Conservation (phyloP, 2,888 invertebrate genomes). For the Minunthozetes semirufus region DNA sequence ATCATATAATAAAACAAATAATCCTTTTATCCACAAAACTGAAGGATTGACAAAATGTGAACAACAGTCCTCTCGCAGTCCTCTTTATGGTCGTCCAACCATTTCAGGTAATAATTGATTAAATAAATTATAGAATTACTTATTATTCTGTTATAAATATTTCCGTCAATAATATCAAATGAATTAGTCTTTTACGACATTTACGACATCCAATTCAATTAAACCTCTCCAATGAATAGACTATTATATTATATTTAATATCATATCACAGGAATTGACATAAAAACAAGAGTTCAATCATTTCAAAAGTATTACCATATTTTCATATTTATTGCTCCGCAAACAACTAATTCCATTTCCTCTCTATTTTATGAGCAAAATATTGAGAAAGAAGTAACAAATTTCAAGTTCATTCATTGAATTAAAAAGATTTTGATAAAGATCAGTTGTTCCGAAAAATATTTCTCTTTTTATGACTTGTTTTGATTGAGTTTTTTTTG, state of each 20-base stretch:
- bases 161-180: background rate
- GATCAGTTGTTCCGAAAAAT: too few relatives aligned
- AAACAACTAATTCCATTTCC: too few relatives aligned
- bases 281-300: background rate
- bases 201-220: constrained; percentile 1
- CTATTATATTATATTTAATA: background rate
- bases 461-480: too few relatives aligned
- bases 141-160: background rate
- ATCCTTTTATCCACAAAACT: background rate
- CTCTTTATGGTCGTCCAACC: too few relatives aligned
- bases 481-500: too few relatives aligned
- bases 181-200: background rate
- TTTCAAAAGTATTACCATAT: background rate
- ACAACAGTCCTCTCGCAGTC: background rate
- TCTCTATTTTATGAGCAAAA: too few relatives aligned
- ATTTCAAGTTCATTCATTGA: too few relatives aligned
- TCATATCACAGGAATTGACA: background rate
- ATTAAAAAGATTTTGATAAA: too few relatives aligned
- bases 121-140: constrained; percentile 3
- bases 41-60: background rate
- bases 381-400: too few relatives aligned
- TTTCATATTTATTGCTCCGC: too few relatives aligned
- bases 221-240: constrained; percentile 16
- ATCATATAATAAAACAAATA: background rate
- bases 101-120: constrained; percentile 1